A percentile compares a stretch with the other conserved stretches of the same genome.
Conservation (phyloP, 2,888 invertebrate genomes). For the Selenia dentaria region DNA sequence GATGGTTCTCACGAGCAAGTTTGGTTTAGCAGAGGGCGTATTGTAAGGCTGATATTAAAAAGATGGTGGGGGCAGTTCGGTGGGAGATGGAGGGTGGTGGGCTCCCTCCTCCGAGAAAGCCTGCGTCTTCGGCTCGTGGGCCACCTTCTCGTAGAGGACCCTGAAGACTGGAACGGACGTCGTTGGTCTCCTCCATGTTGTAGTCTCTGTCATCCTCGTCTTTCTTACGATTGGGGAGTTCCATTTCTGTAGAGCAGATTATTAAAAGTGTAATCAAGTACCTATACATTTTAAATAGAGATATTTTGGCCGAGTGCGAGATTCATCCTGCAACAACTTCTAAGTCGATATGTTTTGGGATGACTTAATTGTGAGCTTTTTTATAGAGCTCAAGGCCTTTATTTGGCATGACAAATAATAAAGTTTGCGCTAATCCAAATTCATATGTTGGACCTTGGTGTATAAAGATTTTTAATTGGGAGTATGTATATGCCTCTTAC, state of each 20-base stretch:
- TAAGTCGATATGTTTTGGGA: too few relatives aligned
- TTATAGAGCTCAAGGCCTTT: too few relatives aligned
- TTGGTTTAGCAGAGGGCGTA: slow-evolving; percentile 68
- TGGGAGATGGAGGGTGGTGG: slow-evolving; percentile 50
- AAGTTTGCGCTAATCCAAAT: too few relatives aligned
- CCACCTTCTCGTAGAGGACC: slow-evolving; percentile 87
- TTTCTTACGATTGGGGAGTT: slow-evolving; percentile 82
- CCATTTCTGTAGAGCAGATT: slow-evolving; percentile 80
- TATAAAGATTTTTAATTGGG: too few relatives aligned
- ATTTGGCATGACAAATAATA: too few relatives aligned
- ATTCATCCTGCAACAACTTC: too few relatives aligned
- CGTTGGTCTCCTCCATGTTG: slow-evolving; percentile 71
- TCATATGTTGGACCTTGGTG: too few relatives aligned
- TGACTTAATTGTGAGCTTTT: too few relatives aligned
- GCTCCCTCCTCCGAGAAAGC: slow-evolving; percentile 69
- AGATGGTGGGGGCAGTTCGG: slow-evolving; percentile 51
- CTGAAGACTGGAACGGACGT: slow-evolving; percentile 87
- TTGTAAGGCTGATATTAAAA: slow-evolving; percentile 68
- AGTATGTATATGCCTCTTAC: too few relatives aligned
- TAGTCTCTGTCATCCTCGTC: slow-evolving; percentile 73
- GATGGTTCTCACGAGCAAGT: slow-evolving; percentile 61
- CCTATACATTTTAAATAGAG: too few relatives aligned
- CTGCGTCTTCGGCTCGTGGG: slow-evolving; percentile 73
- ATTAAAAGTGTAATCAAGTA: too few relatives aligned
- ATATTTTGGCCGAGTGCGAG: too few relatives aligned